A percentile compares a stretch with the other conserved stretches of the same genome.
These are phyloP conservation scores for Phorcus lineatus DNA, from an alignment of 2,888 invertebrate genomes.

Conservation along the genomic window DNA sequence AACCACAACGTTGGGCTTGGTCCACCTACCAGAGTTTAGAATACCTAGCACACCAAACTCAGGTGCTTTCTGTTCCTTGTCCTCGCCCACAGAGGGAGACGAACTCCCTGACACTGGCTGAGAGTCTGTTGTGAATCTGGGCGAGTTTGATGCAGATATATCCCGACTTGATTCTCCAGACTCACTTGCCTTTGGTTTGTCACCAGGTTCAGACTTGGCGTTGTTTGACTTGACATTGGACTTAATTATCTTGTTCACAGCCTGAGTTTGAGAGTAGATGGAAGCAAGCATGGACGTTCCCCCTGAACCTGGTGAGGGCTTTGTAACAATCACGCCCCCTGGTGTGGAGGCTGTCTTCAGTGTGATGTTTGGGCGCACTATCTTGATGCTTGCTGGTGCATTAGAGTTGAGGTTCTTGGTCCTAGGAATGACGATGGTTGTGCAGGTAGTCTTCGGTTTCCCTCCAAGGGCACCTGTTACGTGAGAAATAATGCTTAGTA, in stretches of 20 bases:
- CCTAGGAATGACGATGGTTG: neutral
- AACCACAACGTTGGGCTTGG: neutral
- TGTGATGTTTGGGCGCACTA: neutral
- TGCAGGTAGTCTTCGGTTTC: neutral
- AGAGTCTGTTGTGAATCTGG: neutral
- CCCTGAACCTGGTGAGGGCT: neutral
- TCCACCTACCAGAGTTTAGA: constrained; percentile 1
- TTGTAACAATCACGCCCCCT: neutral
- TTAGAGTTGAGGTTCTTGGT: constrained; percentile 10
- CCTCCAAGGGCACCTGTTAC: neutral
- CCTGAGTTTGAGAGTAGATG: constrained; percentile 35
- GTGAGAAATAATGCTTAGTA: too few relatives aligned
- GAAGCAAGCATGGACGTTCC: constrained; percentile 30
- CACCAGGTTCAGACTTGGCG: constrained; percentile 19
- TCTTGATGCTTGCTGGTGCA: neutral
- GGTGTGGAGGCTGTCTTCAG: neutral
- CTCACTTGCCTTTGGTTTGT: neutral
- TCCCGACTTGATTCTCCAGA: neutral
- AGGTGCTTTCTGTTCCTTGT: neutral
- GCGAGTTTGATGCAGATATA: neutral
- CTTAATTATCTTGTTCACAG: constrained; percentile 38
- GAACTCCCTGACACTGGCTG: neutral
- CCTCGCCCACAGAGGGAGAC: neutral
- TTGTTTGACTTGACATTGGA: constrained; percentile 40
- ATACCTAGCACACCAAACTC: constrained; percentile 8